These are phyloP conservation scores for Bhutanitis thaidina DNA, from an alignment of 2,888 invertebrate species.

Conservation along the genomic window DNA sequence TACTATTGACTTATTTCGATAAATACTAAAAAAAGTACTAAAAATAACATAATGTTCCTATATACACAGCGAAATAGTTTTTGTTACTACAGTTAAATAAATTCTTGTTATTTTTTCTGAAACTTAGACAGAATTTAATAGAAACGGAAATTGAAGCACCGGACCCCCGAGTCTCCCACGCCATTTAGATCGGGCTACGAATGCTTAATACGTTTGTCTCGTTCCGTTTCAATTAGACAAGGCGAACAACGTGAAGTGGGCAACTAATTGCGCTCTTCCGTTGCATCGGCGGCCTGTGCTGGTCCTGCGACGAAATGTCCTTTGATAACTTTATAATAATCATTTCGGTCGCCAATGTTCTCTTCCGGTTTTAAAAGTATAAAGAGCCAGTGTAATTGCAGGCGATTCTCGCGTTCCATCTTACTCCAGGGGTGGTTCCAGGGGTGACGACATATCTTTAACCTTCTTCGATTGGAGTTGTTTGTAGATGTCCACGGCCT, in stretches of 20 bases:
- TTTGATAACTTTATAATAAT: too few relatives aligned
- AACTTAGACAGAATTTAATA: not conserved
- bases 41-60: not conserved
- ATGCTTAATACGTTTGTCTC: conserved; percentile 3
- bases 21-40: too few relatives aligned
- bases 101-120: too few relatives aligned
- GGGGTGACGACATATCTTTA: too few relatives aligned
- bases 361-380: too few relatives aligned
- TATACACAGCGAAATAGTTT: not conserved
- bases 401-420: too few relatives aligned
- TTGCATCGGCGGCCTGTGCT: not conserved
- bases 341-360: too few relatives aligned
- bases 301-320: not conserved
- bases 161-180: conserved; percentile 7
- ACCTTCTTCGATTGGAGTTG: too few relatives aligned
- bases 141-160: conserved; percentile 7
- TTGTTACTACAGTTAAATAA: not conserved
- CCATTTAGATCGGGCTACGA: not conserved
- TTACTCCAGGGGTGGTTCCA: too few relatives aligned
- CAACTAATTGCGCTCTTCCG: conserved; percentile 10
- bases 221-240: conserved; percentile 17
- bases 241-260: conserved; percentile 10
- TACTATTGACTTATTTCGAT: too few relatives aligned
- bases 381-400: too few relatives aligned
- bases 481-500: too few relatives aligned